Percentiles rank a stretch among this genome's conserved stretches.
phyloP scores from a whole-genome alignment of 1,140 invertebrate genomes.

The Diachasma alloeum region DNA sequence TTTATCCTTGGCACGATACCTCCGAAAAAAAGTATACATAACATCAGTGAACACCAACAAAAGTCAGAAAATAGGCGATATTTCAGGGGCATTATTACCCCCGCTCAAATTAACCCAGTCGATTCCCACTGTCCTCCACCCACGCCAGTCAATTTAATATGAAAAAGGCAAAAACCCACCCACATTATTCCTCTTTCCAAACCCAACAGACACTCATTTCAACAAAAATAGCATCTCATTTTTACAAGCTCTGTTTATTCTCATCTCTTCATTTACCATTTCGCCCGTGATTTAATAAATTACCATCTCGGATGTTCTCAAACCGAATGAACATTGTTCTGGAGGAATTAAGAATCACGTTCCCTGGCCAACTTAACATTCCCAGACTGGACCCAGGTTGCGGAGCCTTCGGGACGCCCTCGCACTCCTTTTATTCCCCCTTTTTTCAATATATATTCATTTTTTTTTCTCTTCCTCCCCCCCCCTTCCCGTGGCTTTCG shows the following conservation, averaged over 20 bases:
- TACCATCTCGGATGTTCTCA: neutral
- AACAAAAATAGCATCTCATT: neutral
- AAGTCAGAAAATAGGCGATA: neutral
- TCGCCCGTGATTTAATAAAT: no score
- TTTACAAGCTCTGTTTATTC: no score
- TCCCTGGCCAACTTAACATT: conserved; percentile 54
- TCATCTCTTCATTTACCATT: no score
- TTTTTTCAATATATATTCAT: conserved; percentile 4
- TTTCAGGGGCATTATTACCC: neutral
- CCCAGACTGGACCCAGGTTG: conserved; percentile 56
- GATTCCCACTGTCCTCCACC: neutral
- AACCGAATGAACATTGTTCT: neutral
- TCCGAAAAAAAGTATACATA: neutral
- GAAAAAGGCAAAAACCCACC: conserved; percentile 4
- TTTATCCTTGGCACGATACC: neutral
- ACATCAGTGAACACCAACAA: neutral
- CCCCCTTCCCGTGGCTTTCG: neutral
- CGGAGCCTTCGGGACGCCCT: conserved; percentile 56
- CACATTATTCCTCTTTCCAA: neutral
- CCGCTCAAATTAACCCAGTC: neutral
- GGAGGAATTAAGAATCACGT: neutral
- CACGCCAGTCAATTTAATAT: neutral
- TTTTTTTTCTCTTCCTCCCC: neutral
- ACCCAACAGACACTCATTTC: neutral
- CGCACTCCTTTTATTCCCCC: conserved; percentile 40